Evolutionary conservation across 2,113 vertebrate species (phyloP), one percentile per base, ranked within the genome.

Genomic region (Datnioides undecimradiatus): DNA sequence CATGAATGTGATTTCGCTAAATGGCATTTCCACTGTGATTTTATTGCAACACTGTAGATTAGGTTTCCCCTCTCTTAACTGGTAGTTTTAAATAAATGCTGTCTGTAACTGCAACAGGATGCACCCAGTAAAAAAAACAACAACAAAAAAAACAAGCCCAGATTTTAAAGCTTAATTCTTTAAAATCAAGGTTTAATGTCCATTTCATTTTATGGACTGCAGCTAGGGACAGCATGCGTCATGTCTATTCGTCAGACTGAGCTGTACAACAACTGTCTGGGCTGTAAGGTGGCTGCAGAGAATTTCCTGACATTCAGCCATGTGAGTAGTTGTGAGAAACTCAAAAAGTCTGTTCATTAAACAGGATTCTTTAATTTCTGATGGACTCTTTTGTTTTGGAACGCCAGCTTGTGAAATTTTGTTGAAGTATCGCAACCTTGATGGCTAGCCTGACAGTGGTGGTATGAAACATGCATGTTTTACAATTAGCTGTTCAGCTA

Each of bases 181-280:
- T 72, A 9, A 49, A 71, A 38, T 79, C 21, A 51, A 59, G 23
- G 23, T 65, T 65, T 72, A 45, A 45, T 36, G 58, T 63, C 36
- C 5, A 68, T 62, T 78, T 67, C 9, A 45, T 78, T 78, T 83
- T 43, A 77, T 62, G 54, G 62, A 40, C 17, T 36, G 43, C 10
- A 40, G 55, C 21, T 58, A 25, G 31, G 46, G 19, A 40, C 43
- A 62, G 40, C 62, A 48, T 65, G 48, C 25, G 40, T 40, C 51
- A 70, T 70, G 40, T 73, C 51, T 51, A 34, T 57, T 66, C 40
- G 41, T 48, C 11, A 48, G 9, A 23, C 23, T 21, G 48, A 31
- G 41, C 43, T 51, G 10, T 41, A n/a, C n/a, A n/a, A n/a, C n/a
- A 40, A 60, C 36, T 34, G 17, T 38, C n/a, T 49, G 5, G 19